A percentile compares a stretch with the other conserved stretches of the same genome.
These are phyloP conservation scores for Moxostoma hubbsi DNA, from an alignment of 2,797 vertebrate genomes.

Conservation along the genomic window DNA sequence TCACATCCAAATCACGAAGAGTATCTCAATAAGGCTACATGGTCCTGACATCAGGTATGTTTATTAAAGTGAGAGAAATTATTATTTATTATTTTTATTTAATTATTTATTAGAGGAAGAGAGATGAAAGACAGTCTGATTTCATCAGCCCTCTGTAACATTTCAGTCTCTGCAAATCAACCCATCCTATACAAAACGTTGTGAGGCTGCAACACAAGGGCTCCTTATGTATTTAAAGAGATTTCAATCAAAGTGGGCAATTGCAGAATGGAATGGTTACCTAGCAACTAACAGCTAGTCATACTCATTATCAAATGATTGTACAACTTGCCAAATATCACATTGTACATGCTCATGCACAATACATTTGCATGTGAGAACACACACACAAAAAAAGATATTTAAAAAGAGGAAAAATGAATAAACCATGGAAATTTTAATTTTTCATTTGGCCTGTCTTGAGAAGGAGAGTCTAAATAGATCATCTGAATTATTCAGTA, in stretches of 20 bases:
- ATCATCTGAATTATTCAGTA: no score
- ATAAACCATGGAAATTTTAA: no score
- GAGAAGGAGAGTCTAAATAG: no score
- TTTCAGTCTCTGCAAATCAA: neutral
- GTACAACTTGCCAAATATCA: conserved; percentile 19
- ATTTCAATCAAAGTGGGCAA: conserved; percentile 30
- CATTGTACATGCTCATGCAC: conserved; percentile 8
- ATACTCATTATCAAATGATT: conserved; percentile 18
- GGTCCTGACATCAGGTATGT: neutral
- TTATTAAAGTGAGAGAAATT: neutral
- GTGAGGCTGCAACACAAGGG: conserved; percentile 5
- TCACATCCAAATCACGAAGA: neutral
- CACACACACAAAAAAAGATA: neutral
- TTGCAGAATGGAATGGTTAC: conserved; percentile 29
- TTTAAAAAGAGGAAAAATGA: no score
- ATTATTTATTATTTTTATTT: no score
- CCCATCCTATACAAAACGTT: conserved; percentile 4
- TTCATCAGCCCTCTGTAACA: neutral
- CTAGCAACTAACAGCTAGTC: conserved; percentile 43
- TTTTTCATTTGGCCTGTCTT: neutral
- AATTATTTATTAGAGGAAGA: no score
- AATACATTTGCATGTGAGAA: conserved; percentile 1
- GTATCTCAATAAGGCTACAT: neutral
- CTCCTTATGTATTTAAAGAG: conserved; percentile 11
- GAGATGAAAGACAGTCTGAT: neutral